These are phyloP conservation scores for Zosterops hypoxanthus DNA, from an alignment of 2,113 vertebrate genomes.

Conservation along the genomic window DNA sequence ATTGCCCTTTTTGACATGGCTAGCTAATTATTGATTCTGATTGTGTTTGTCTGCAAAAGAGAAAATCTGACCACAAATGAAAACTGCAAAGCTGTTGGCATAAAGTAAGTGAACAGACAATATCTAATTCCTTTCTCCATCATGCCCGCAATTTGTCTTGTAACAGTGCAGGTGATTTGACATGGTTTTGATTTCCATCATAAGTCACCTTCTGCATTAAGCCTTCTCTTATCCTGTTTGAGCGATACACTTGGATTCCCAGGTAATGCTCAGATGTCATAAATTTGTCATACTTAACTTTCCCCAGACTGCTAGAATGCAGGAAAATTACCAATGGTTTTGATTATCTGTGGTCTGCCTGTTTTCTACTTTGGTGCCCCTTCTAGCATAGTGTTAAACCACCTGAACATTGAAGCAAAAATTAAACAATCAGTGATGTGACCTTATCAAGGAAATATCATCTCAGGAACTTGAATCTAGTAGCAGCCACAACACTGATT, in stretches of 20 bases:
- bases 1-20: neutral
- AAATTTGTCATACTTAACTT: neutral
- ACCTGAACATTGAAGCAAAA: neutral
- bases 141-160: neutral
- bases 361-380: neutral
- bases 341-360: neutral
- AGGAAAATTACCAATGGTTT: neutral
- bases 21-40: neutral
- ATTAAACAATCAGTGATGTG: neutral
- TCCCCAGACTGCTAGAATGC: neutral
- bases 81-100: neutral
- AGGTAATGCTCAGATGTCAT: neutral
- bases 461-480: neutral
- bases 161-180: neutral
- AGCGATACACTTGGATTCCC: neutral
- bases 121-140: neutral
- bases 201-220: neutral
- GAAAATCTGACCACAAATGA: neutral
- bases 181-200: neutral
- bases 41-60: neutral
- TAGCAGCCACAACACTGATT: neutral
- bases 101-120: neutral
- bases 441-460: neutral
- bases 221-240: neutral
- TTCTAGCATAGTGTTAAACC: neutral